Evolutionary conservation across 1,140 invertebrate species (phyloP), one percentile per base, ranked within the genome.

Genomic region (Nautilus pompilius): DNA sequence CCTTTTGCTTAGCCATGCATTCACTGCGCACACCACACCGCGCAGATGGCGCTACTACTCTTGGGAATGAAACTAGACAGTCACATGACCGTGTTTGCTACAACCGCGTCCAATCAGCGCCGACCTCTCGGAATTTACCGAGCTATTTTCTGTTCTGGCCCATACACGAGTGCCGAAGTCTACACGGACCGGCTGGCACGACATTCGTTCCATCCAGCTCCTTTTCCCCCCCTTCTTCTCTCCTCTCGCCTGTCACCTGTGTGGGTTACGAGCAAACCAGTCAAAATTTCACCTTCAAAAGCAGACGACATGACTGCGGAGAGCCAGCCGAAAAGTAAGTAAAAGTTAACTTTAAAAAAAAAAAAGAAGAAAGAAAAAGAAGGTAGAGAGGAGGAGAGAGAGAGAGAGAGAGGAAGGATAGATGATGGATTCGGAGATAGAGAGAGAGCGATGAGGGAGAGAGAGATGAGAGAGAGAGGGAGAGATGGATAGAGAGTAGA

Each of bases 281-380:
- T 86, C 78, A 87, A 87, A 80, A 87, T 87, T 73, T 86, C 86
- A 64, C 85, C 86, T 41, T 84, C 86, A 63, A 87, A 86, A 72
- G 79, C 83, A 55, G 84, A 86, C 65, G 85, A 80, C 77, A 73
- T 82, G 83, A 67, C 84, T 81, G 78, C 85, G 80, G 70, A 72
- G 33, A 62, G 60, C 10, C 70, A 84, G 75, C 83, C 85, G 26
- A 84, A 69, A 69, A 87, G 86, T 87, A 83, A 82, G 86, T 86
- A 75, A 34, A 20, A 48, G 67, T 45, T 33, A 24, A 22, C 32
- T 41, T 41, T n/a, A n/a, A n/a, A n/a, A n/a, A n/a, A n/a, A n/a
- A n/a, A n/a, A n/a, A n/a, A n/a, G n/a, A n/a, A n/a, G n/a, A n/a
- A n/a, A n/a, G n/a, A n/a, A n/a, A n/a, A n/a, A 48, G 17, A 13